Conservation (phyloP, 2,113 vertebrate species). For the Sturnira hondurensis region DNA sequence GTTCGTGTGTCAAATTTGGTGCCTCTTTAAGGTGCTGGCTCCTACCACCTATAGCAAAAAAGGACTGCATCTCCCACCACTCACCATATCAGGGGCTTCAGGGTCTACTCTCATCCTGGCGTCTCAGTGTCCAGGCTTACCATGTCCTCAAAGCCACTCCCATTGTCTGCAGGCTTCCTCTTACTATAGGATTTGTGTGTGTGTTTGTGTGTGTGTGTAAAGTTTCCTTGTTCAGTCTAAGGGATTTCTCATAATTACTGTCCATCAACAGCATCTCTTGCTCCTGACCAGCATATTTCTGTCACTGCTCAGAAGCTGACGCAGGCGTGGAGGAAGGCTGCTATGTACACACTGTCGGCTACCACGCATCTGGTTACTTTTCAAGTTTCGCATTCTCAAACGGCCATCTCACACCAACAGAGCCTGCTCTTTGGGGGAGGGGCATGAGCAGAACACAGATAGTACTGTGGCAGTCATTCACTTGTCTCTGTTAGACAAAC, state of each 20-base stretch:
- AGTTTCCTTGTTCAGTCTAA: not conserved
- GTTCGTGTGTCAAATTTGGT: not conserved
- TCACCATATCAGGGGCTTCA: accelerated
- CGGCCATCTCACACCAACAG: not conserved
- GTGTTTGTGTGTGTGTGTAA: too few relatives aligned
- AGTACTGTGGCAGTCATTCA: not conserved
- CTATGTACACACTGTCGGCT: not conserved
- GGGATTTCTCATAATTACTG: not conserved
- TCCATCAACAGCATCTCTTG: not conserved
- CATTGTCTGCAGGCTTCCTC: not conserved
- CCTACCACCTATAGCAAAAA: not conserved
- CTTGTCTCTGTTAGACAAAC: slow-evolving; percentile 38
- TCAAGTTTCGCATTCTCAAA: not conserved
- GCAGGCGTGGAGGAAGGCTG: not conserved
- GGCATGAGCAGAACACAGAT: not conserved
- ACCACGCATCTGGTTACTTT: not conserved
- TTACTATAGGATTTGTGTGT: not conserved
- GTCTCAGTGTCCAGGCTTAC: not conserved
- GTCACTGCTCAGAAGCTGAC: not conserved
- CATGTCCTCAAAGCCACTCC: not conserved
- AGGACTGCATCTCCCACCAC: not conserved
- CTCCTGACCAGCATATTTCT: not conserved
- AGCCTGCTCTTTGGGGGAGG: slow-evolving; percentile 6
- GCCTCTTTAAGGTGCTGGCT: not conserved
- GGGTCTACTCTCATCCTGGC: not conserved